These are phyloP conservation scores for Amblyjoppa fuscipennis DNA, from an alignment of 2,888 invertebrate genomes.

Conservation along the genomic window DNA sequence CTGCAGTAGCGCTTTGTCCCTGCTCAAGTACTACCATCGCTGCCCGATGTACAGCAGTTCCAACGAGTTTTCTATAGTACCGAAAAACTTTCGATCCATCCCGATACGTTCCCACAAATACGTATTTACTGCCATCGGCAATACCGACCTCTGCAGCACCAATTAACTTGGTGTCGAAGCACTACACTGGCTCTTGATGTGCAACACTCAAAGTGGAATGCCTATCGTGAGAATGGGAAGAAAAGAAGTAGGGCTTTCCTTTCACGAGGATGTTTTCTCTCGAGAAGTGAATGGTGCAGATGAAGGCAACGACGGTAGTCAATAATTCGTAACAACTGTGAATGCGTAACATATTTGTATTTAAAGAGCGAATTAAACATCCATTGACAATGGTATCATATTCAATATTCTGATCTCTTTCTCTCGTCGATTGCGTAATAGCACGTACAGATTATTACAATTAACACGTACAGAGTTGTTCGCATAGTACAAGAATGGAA, in stretches of 20 bases:
- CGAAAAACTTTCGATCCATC: background rate
- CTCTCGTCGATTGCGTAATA: background rate
- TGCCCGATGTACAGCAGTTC: conserved; percentile 38
- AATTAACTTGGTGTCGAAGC: background rate
- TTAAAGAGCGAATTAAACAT: conserved; percentile 41
- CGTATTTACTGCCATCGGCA: background rate
- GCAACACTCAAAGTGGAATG: background rate
- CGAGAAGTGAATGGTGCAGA: background rate
- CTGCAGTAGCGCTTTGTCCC: conserved; percentile 46
- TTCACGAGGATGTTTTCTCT: background rate
- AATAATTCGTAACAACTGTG: background rate
- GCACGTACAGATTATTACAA: conserved; percentile 2
- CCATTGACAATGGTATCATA: conserved; percentile 3
- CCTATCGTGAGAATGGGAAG: background rate
- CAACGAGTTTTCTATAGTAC: conserved; percentile 11
- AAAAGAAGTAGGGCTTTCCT: background rate
- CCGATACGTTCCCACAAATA: background rate
- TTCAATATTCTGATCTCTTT: background rate
- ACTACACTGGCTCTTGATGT: background rate
- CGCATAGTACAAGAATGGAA: background rate
- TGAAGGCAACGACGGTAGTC: background rate
- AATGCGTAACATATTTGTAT: conserved; percentile 51
- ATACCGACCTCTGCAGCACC: background rate
- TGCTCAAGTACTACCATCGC: conserved; percentile 26
- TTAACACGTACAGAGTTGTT: conserved; percentile 26